Evolutionary conservation across 1,140 invertebrate species (phyloP), one percentile per base, ranked within the genome.

Genomic region (Brachionus koreanus): DNA sequence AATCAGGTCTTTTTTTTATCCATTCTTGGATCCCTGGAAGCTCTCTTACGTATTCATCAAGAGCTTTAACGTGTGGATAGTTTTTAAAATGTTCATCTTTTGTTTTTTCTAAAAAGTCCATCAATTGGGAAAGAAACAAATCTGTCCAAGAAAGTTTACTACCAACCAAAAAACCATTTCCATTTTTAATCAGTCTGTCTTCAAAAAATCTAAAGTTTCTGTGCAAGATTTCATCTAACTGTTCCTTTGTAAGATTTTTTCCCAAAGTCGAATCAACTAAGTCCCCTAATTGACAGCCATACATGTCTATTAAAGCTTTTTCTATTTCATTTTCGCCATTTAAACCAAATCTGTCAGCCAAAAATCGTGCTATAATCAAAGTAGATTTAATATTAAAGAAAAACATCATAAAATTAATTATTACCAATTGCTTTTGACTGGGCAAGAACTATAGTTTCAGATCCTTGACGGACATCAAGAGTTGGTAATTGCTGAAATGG

Each of bases 401-500:
- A 57, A 57, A 7, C 19, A 57, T 9, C 0, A 0, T 23, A 16
- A 16, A 23, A 57, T 2, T 25, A 19, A 19, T 23, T 57, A 9
- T 57, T 57, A 61, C 46, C 76, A 42, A 79, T 79, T 4, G 76
- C 76, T 57, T 29, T 23, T 0, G 76, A 61, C 25, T 79, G 76
- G 37, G 49, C 29, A 33, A 79, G n/a, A 16, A 65, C 23, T 23
- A 61, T 9, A 16, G 16, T 61, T 19, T 79, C 39, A 10, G 19
- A 23, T 5, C 25, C 37, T 12, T 37, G 3, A 1, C 42, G 19
- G 25, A 79, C 7, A 16, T 79, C 49, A 12, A 83, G 42, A 13
- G 46, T 29, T 23, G 82, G 84, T 25, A 84, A 43, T 49, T 83
- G 65, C 13, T 83, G 83, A 49, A 83, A 84, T 4, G 84, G 84